Percentiles rank a stretch among this genome's conserved stretches.
Conservation (phyloP, 2,113 vertebrate genomes). For the Nibea coibor region DNA sequence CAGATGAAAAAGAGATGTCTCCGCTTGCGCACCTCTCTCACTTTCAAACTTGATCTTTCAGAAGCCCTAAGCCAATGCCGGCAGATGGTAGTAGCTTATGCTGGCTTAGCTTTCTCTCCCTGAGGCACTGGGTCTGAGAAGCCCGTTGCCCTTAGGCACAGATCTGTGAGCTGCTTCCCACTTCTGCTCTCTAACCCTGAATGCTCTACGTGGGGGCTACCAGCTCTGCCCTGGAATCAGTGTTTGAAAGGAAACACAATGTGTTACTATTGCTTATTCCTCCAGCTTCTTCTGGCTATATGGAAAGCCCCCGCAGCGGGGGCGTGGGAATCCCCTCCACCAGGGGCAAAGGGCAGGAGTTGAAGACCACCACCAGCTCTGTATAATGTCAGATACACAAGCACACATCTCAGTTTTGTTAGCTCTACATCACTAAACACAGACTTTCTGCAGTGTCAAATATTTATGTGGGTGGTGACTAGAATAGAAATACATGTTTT, state of each 20-base stretch:
- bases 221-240: conserved; percentile 61
- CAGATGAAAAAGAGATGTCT: conserved; percentile 62
- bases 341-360: conserved; percentile 20
- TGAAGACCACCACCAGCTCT: conserved; percentile 3
- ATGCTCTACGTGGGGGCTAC: conserved; percentile 52
- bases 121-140: conserved; percentile 71
- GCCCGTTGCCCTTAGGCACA: conserved; percentile 77
- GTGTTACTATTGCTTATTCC: conserved; percentile 41
- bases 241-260: conserved; percentile 58
- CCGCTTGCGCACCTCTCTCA: conserved; percentile 57
- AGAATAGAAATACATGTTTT: not conserved
- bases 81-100: conserved; percentile 79
- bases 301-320: conserved; percentile 44
- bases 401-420: not conserved
- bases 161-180: conserved; percentile 72
- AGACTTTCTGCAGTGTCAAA: not conserved
- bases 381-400: not conserved
- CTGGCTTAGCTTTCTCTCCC: conserved; percentile 77
- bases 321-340: conserved; percentile 57
- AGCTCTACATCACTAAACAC: not conserved
- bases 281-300: conserved; percentile 39
- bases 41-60: conserved; percentile 74
- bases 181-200: conserved; percentile 69
- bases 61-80: conserved; percentile 68
- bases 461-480: conserved; percentile 7